Percentiles rank a stretch among this genome's conserved stretches.
These are phyloP conservation scores for Menidia beryllina DNA, from an alignment of 2,113 vertebrate genomes.

Conservation along the genomic window DNA sequence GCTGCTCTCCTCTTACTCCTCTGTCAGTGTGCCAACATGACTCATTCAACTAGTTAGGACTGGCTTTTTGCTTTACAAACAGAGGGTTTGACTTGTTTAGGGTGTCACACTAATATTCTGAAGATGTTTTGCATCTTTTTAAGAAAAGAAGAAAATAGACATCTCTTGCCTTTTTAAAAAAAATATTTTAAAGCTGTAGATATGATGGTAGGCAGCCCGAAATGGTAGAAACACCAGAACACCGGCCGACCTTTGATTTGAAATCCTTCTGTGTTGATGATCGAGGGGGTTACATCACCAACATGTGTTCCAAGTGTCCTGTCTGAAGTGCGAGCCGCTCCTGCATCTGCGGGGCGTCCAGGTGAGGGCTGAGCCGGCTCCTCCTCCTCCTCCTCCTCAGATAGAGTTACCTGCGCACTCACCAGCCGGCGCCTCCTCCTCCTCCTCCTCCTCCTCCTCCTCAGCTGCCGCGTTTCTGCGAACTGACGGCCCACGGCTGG, in stretches of 20 bases:
- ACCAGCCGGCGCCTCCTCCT: conserved; percentile 38
- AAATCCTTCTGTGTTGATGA: background rate
- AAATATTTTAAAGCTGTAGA: too few relatives aligned
- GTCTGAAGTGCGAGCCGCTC: background rate
- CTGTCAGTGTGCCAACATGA: conserved; percentile 49
- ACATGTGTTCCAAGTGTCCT: background rate
- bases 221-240: background rate
- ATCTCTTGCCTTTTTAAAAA: too few relatives aligned
- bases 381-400: conserved; percentile 68
- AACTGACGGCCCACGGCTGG: background rate
- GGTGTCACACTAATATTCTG: too few relatives aligned
- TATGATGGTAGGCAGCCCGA: too few relatives aligned
- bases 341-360: background rate
- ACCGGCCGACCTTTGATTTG: too few relatives aligned
- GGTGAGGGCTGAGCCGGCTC: conserved; percentile 37
- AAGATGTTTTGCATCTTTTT: too few relatives aligned
- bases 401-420: conserved; percentile 73
- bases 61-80: conserved; percentile 36
- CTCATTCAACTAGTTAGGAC: conserved; percentile 40
- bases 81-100: background rate
- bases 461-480: conserved; percentile 3
- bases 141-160: too few relatives aligned
- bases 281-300: background rate
- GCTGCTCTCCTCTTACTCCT: conserved; percentile 66
- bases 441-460: conserved; percentile 36